These are phyloP conservation scores for Cricetomys ansorgei DNA, from an alignment of 2,113 vertebrate genomes.

Conservation along the genomic window DNA sequence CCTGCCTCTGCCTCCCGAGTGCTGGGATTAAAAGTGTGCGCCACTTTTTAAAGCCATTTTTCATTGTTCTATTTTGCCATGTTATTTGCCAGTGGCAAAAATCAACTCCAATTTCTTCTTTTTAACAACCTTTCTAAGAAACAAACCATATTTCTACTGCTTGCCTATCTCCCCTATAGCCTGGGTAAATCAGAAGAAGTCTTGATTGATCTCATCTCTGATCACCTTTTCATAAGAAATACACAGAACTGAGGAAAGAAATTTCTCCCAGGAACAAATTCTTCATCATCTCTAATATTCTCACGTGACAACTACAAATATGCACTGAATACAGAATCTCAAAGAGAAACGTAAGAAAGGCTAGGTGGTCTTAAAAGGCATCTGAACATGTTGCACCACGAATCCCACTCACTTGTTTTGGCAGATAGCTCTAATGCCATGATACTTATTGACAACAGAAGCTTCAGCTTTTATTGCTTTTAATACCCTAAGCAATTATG, in stretches of 20 bases:
- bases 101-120: constrained; percentile 63
- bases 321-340: background rate
- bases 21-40: no score
- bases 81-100: constrained; percentile 76
- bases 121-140: constrained; percentile 66
- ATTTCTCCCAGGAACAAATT: constrained; percentile 43
- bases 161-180: background rate
- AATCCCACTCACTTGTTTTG: constrained; percentile 63
- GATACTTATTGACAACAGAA: constrained; percentile 70
- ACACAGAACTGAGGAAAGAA: background rate
- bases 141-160: constrained; percentile 58
- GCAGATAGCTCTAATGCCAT: constrained; percentile 70
- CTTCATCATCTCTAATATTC: constrained; percentile 1
- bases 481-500: constrained; percentile 81
- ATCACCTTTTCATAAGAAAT: constrained; percentile 41
- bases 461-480: constrained; percentile 77
- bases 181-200: background rate
- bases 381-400: background rate
- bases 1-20: no score
- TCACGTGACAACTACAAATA: background rate
- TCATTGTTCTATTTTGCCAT: constrained; percentile 59
- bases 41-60: background rate
- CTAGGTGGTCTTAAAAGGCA: background rate
- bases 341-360: background rate
- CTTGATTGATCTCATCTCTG: background rate